Percentiles rank a stretch among this genome's conserved stretches.
phyloP scores from a whole-genome alignment of 2,113 vertebrate genomes.

The Nothocercus nigrocapillus region DNA sequence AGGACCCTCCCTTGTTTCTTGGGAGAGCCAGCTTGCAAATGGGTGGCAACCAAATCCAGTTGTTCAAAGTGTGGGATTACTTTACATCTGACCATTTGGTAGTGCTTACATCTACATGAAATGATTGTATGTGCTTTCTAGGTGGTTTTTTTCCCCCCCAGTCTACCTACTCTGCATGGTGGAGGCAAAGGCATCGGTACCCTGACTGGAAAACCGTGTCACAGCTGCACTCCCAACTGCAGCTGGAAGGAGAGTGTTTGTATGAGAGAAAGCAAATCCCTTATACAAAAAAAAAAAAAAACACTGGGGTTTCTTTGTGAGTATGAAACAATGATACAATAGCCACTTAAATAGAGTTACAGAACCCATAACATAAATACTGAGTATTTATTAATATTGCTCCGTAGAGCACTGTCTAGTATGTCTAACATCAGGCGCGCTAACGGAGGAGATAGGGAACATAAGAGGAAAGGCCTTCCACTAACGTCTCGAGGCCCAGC shows the following conservation, averaged over 20 bases:
- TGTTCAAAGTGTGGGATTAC: neutral
- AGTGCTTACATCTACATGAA: neutral
- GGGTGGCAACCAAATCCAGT: neutral
- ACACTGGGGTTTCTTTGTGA: neutral
- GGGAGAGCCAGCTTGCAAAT: neutral
- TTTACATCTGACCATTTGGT: neutral
- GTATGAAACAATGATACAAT: neutral
- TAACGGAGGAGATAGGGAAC: neutral
- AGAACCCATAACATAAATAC: neutral
- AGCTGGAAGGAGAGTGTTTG: neutral
- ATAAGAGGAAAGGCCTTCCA: neutral
- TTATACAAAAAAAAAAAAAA: neutral
- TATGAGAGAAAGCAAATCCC: neutral
- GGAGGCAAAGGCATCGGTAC: neutral
- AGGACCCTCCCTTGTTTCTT: neutral
- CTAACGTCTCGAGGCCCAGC: neutral
- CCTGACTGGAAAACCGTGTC: neutral
- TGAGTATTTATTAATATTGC: neutral
- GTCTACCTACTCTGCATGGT: too few species aligned
- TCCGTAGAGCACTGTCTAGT: neutral
- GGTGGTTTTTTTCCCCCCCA: too few species aligned
- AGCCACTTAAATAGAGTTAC: constrained; percentile 2
- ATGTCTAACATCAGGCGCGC: neutral
- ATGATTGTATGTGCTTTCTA: neutral
- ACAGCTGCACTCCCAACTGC: neutral